Evolutionary conservation across 2,888 invertebrate species (phyloP).

Genomic region (Crocallis elinguaria): DNA sequence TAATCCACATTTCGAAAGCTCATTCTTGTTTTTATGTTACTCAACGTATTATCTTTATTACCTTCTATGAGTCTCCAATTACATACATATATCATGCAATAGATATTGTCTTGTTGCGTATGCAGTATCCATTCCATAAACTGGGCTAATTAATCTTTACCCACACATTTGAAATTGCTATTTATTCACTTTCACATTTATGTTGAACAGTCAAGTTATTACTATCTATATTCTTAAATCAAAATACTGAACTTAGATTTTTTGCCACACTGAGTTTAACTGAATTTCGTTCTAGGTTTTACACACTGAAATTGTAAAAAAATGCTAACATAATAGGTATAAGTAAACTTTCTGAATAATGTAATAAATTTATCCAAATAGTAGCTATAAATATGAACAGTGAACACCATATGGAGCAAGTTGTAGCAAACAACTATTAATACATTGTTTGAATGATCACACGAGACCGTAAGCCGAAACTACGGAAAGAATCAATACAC

Average conservation of each 20-base stretch:
- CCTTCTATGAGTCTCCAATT: constrained; percentile 34
- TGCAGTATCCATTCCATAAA: constrained; percentile 16
- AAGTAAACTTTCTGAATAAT: too few species aligned
- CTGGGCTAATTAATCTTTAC: constrained; percentile 22
- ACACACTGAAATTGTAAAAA: too few species aligned
- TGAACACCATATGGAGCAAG: constrained; percentile 1
- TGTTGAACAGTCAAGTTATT: not conserved
- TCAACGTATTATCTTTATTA: constrained; percentile 34
- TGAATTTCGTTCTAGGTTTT: not conserved
- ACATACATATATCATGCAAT: constrained; percentile 35
- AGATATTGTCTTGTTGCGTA: constrained; percentile 36
- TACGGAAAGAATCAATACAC: constrained; percentile 47
- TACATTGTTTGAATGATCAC: constrained; percentile 18
- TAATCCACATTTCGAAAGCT: constrained; percentile 35
- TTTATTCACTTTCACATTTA: not conserved
- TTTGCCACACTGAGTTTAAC: not conserved
- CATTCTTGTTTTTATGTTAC: constrained; percentile 32
- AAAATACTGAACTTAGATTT: not conserved
- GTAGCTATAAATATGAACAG: not conserved
- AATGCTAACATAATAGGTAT: too few species aligned
- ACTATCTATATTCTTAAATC: not conserved
- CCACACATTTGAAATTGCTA: not conserved
- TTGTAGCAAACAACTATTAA: constrained; percentile 11
- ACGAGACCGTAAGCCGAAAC: constrained; percentile 20
- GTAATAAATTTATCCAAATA: not conserved